Conservation (phyloP, 2,888 invertebrate species). For the Leptura quadrifasciata region DNA sequence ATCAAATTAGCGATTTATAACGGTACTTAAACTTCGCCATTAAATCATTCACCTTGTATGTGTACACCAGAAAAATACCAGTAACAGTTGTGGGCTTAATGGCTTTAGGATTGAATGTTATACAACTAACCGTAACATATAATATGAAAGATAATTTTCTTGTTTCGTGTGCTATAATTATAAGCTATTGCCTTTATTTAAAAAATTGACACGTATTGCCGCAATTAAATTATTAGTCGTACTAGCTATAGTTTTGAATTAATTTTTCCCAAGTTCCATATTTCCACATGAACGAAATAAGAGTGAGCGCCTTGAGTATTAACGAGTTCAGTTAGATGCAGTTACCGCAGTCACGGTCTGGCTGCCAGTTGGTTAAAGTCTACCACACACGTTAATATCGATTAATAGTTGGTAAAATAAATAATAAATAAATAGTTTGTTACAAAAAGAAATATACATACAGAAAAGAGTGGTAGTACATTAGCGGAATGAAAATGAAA, state of each 20-base stretch:
- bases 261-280: background rate
- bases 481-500: too few species aligned
- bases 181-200: constrained; percentile 1
- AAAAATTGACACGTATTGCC: background rate
- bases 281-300: background rate
- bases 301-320: background rate
- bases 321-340: constrained; percentile 4
- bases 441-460: too few species aligned
- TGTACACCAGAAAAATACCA: background rate
- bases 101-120: background rate
- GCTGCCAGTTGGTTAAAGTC: background rate
- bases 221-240: background rate
- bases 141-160: background rate
- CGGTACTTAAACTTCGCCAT: background rate
- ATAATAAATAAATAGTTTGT: too few species aligned
- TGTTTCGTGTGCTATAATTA: constrained; percentile 7
- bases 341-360: constrained; percentile 4
- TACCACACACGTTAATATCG: background rate
- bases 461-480: too few species aligned
- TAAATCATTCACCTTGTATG: background rate
- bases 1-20: too few species aligned
- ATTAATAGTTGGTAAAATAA: background rate
- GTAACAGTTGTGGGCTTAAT: background rate
- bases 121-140: background rate
- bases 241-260: background rate